These are phyloP conservation scores for Saguinus imperator DNA, from an alignment of 2,113 vertebrate genomes.

Conservation along the genomic window DNA sequence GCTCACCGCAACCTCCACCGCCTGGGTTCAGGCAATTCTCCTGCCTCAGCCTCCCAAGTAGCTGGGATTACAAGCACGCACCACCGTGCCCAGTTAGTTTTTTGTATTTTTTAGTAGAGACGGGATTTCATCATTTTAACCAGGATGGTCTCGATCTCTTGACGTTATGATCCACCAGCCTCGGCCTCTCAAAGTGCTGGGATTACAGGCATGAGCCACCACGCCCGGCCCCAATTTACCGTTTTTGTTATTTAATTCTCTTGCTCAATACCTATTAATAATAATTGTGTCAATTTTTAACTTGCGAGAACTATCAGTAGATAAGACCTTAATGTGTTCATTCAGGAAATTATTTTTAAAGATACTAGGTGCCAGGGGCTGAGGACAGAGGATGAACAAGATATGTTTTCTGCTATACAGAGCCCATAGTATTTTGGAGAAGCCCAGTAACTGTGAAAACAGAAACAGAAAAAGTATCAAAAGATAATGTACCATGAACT, in stretches of 20 bases:
- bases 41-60: too few relatives aligned
- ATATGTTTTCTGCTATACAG: neutral
- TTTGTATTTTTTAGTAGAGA: too few relatives aligned
- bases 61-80: too few relatives aligned
- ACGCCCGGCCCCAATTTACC: neutral
- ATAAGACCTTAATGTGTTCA: neutral
- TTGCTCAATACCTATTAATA: neutral
- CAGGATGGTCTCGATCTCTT: too few relatives aligned
- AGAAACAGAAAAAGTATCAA: neutral
- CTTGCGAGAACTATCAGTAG: neutral
- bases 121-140: too few relatives aligned
- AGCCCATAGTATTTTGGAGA: neutral
- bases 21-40: too few relatives aligned
- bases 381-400: neutral
- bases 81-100: too few relatives aligned
- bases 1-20: too few relatives aligned
- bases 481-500: neutral
- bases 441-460: neutral
- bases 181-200: too few relatives aligned
- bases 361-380: neutral
- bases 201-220: too few relatives aligned
- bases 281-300: neutral
- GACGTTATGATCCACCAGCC: too few relatives aligned
- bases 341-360: neutral
- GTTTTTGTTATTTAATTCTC: neutral